Percentiles rank a stretch among this genome's conserved stretches.
Conservation (phyloP, 2,113 vertebrate genomes). For the Gulo gulo region DNA sequence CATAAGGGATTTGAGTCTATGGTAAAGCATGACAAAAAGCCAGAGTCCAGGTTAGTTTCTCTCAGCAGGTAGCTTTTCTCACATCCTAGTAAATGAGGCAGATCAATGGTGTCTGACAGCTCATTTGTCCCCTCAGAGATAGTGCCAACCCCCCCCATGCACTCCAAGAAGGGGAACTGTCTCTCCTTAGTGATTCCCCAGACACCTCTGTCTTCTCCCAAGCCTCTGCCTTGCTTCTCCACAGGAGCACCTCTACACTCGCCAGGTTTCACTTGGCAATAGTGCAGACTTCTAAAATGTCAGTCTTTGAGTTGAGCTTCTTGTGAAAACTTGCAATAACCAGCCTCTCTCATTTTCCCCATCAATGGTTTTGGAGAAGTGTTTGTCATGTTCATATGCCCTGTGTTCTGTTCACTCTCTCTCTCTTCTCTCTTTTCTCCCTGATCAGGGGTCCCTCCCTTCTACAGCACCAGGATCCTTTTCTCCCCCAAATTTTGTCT, state of each 20-base stretch:
- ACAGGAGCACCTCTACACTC: not conserved
- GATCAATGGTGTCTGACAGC: not conserved
- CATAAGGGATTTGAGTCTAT: not conserved
- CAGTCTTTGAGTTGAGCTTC: not conserved
- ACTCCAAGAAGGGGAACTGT: not conserved
- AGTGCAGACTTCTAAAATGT: too few species aligned
- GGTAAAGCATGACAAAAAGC: not conserved
- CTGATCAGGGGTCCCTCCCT: too few species aligned
- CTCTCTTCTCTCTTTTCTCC: not conserved
- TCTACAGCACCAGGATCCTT: not conserved
- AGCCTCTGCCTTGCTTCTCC: not conserved
- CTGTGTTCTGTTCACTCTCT: not conserved
- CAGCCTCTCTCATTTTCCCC: not conserved
- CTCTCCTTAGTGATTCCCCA: not conserved
- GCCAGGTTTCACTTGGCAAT: not conserved
- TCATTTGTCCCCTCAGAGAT: not conserved
- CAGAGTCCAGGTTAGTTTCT: not conserved
- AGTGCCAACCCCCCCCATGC: not conserved
- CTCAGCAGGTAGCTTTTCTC: not conserved
- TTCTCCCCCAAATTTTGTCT: not conserved
- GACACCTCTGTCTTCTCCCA: not conserved
- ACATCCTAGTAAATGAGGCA: not conserved
- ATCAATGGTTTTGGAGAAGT: not conserved
- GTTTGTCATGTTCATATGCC: not conserved
- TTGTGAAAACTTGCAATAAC: not conserved